These are phyloP conservation scores for Araneus ventricosus DNA, from an alignment of 1,140 invertebrate genomes.

Conservation along the genomic window DNA sequence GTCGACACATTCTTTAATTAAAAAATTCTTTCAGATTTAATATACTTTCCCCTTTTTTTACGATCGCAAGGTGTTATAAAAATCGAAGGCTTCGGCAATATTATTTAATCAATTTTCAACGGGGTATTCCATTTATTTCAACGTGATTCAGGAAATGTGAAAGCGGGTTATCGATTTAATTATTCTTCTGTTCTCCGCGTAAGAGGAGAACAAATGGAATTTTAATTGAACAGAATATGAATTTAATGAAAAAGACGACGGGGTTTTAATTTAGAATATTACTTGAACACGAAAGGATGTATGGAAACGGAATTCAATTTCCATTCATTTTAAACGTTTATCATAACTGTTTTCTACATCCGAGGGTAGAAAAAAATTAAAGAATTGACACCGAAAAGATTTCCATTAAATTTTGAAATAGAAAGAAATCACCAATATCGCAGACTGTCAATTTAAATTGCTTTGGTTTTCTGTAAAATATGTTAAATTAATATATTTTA, in stretches of 20 bases:
- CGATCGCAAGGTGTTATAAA: background rate
- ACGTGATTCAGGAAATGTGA: background rate
- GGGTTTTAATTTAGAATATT: background rate
- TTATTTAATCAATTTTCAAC: conserved; percentile 28
- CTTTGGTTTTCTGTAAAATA: no score
- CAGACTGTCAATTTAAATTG: no score
- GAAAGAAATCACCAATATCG: no score
- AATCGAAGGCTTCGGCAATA: background rate
- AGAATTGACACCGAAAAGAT: no score
- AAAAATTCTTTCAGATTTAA: conserved; percentile 44
- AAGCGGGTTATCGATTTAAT: background rate
- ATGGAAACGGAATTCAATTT: background rate
- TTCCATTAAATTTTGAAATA: no score
- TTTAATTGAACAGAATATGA: background rate
- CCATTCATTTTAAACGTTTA: background rate
- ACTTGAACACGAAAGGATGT: background rate
- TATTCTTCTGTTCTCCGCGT: background rate
- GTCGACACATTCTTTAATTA: background rate
- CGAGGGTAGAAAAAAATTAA: no score
- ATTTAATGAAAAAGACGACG: background rate
- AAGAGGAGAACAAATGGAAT: no score
- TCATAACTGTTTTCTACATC: background rate
- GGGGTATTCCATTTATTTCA: background rate
- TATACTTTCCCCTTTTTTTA: conserved; percentile 9
- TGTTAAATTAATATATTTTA: no score